Percentiles rank a stretch among this genome's conserved stretches.
These are phyloP conservation scores for Gorsachius goisagi DNA, from an alignment of 2,113 vertebrate species.

Conservation along the genomic window DNA sequence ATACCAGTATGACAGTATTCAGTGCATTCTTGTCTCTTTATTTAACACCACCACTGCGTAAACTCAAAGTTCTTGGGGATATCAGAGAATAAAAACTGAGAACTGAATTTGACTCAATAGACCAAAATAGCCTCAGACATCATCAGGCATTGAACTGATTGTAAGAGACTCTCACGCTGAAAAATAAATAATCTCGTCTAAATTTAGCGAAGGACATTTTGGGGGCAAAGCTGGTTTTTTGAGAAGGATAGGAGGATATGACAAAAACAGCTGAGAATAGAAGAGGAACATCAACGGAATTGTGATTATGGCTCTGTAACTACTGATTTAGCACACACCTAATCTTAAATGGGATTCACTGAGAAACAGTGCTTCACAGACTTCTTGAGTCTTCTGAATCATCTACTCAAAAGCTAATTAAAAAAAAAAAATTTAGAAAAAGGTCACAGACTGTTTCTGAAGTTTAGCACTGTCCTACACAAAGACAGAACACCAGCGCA, in stretches of 20 bases:
- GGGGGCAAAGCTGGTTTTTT: neutral
- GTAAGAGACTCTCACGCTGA: neutral
- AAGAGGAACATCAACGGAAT: neutral
- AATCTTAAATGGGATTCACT: neutral
- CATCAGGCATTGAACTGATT: neutral
- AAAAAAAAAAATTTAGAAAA: neutral
- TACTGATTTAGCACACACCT: neutral
- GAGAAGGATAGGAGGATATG: neutral
- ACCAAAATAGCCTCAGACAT: conserved; percentile 23
- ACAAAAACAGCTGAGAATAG: conserved; percentile 12
- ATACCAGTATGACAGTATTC: neutral
- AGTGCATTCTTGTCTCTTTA: neutral
- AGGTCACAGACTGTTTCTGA: neutral
- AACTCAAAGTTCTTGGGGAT: neutral
- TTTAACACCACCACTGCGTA: neutral
- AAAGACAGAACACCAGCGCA: neutral
- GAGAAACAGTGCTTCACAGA: neutral
- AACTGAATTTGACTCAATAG: conserved; percentile 15
- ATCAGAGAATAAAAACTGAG: neutral
- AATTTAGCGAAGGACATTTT: conserved; percentile 5
- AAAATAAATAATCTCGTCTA: conserved; percentile 29
- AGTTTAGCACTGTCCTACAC: neutral
- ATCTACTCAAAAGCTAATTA: neutral
- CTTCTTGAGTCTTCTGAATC: neutral
- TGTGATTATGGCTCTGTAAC: neutral